These are phyloP conservation scores for Chlorocebus sabaeus DNA, from an alignment of 2,113 vertebrate genomes.

Conservation along the genomic window DNA sequence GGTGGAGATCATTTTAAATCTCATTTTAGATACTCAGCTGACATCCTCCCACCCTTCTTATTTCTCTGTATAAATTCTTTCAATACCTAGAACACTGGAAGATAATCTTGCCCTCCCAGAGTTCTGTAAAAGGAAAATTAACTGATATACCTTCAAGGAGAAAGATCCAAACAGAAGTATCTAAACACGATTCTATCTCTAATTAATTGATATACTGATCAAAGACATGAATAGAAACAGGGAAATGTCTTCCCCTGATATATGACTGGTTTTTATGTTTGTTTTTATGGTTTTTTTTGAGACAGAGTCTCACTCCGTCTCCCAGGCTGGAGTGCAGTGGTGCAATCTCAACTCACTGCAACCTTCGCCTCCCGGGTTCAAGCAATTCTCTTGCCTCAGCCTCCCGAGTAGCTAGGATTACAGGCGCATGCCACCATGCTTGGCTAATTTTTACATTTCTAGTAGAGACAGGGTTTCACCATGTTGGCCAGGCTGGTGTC, in stretches of 20 bases:
- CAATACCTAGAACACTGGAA: neutral
- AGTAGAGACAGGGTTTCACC: too few species aligned
- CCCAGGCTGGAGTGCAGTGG: too few species aligned
- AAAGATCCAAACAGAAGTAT: neutral
- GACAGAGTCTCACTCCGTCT: too few species aligned
- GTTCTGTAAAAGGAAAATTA: neutral
- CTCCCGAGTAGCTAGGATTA: too few species aligned
- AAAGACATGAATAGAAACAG: neutral
- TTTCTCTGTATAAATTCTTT: conserved; percentile 22
- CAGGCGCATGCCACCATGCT: too few species aligned
- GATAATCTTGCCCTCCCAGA: neutral
- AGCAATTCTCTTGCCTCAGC: too few species aligned
- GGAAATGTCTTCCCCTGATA: neutral
- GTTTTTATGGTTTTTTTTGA: too few species aligned
- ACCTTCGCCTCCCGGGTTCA: too few species aligned
- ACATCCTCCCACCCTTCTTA: neutral
- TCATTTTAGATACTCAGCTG: neutral
- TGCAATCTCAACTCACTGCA: too few species aligned
- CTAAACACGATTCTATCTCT: neutral
- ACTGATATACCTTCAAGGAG: neutral
- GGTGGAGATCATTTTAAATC: neutral
- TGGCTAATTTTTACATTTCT: too few species aligned
- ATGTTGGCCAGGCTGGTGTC: too few species aligned
- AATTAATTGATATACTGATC: neutral
- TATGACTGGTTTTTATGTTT: too few species aligned